Evolutionary conservation across 2,888 invertebrate species (phyloP).

Genomic region (Sipunculus nudus): DNA sequence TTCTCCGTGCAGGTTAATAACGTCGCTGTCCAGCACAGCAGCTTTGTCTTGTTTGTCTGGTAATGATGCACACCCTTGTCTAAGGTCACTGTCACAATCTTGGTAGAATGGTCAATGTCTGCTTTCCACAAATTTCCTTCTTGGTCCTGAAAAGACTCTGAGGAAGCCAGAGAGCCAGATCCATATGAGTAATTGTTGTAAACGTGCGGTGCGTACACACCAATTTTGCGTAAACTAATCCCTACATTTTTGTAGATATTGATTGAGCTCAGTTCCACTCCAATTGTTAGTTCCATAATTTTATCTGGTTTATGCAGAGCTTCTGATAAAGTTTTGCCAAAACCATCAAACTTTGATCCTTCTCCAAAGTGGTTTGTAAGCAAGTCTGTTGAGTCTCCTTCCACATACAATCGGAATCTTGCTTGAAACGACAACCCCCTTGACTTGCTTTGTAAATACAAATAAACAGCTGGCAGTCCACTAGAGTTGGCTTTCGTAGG

Average conservation of each 20-base stretch:
- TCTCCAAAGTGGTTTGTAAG: conserved; percentile 42
- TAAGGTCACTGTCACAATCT: conserved; percentile 25
- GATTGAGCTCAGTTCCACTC: conserved; percentile 33
- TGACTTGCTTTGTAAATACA: conserved; percentile 37
- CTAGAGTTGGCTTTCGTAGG: conserved; percentile 35
- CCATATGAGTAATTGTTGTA: conserved; percentile 24
- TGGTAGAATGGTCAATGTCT: conserved; percentile 12
- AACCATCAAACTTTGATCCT: conserved; percentile 45
- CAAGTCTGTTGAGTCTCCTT: conserved; percentile 37
- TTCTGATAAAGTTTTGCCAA: conserved; percentile 42
- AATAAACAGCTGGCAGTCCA: conserved; percentile 41
- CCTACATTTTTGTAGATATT: conserved; percentile 28
- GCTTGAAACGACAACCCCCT: conserved; percentile 32
- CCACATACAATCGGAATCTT: conserved; percentile 35
- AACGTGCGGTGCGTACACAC: conserved; percentile 18
- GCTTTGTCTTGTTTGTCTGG: conserved; percentile 38
- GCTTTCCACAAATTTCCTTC: conserved; percentile 44
- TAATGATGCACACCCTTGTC: conserved; percentile 43
- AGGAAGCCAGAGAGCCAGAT: conserved; percentile 14
- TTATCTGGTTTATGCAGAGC: conserved; percentile 26
- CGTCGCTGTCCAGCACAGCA: conserved; percentile 32
- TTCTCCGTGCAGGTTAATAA: conserved; percentile 35
- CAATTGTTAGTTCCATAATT: conserved; percentile 27
- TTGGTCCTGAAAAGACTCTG: conserved; percentile 40
- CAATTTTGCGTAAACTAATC: conserved; percentile 3